phyloP scores from a whole-genome alignment of 2,113 vertebrate species.

The Tetrax tetrax region DNA sequence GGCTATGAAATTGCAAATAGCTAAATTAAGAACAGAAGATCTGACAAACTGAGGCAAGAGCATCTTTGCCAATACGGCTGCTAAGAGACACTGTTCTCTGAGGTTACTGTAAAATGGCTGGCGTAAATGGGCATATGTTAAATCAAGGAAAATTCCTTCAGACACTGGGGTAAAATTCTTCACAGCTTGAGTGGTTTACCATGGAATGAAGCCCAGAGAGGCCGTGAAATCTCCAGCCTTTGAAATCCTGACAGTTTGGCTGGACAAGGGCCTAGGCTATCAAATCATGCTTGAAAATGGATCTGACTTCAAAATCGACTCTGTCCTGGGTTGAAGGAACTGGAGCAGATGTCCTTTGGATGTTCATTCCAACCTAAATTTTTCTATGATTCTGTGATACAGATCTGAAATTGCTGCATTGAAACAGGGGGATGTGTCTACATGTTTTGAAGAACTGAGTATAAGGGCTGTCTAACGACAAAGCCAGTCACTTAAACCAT shows the following conservation, averaged over 20 bases:
- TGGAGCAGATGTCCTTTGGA: background rate
- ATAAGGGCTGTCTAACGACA: background rate
- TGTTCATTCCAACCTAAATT: background rate
- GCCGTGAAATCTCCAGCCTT: background rate
- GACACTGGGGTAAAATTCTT: background rate
- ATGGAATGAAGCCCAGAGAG: background rate
- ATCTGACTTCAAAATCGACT: background rate
- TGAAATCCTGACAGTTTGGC: background rate
- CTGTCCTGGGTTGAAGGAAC: background rate
- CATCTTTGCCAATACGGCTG: background rate
- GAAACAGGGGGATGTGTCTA: background rate
- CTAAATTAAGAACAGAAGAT: background rate
- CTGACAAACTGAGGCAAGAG: background rate
- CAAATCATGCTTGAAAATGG: background rate
- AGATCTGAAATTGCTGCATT: background rate
- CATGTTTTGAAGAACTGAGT: fast-evolving
- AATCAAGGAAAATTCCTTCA: background rate
- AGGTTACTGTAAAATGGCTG: too few relatives aligned
- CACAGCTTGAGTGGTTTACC: background rate
- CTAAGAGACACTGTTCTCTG: background rate
- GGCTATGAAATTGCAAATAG: background rate
- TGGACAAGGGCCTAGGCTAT: background rate
- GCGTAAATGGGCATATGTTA: background rate
- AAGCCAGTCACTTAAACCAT: background rate
- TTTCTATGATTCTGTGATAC: background rate